Base-by-base conservation (phyloP, 1,140 invertebrate species). In the Temnothorax curvispinosus region DNA sequence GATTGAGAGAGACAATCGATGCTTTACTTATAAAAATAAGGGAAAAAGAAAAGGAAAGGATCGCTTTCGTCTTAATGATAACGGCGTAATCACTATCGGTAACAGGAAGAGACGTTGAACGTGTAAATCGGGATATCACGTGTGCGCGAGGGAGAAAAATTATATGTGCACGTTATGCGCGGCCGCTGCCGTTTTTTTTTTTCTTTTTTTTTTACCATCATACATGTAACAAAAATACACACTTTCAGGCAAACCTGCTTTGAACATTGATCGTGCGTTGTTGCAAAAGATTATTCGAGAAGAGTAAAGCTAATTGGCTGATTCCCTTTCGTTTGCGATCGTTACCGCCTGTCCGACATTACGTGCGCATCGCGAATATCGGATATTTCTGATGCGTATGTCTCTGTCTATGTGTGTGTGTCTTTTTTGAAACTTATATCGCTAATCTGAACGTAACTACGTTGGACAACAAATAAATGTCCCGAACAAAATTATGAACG, bases 191-290 rank as follows among this genome's bases (percentile, higher is more conserved):
- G 27, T 27, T 27, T 1, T 27, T 27, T 27, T 27, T 72, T 13
- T 47, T 82, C 3, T 13, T 11, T 13, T 47, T 47, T 11, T 47
- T 47, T 47, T 47, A 47, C 52, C 56, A 52, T 38, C 21, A 44
- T 38, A 82, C 54, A 82, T 27, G 38, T 82, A 74, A 82, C 38
- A 82, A 82, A 82, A 82, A 72, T 82, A 82, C 78, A 82, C 32
- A 77, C 41, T 77, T 85, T 77, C 56, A 62, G 27, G 54, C 65
- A 77, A 85, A 85, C 44, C 50, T 77, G 35, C 44, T 64, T 78
- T 85, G 56, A 85, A 85, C 56, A 85, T 85, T 9, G 58, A 75
- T 85, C 74, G 82, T 77, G 82, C 82, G 44, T 82, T 65, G 65
- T 71, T 82, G 50, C 41, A 50, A 44, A 35, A 47, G 47, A 18